These are phyloP conservation scores for Ibidorhyncha struthersii DNA, from an alignment of 2,113 vertebrate species.

Conservation along the genomic window DNA sequence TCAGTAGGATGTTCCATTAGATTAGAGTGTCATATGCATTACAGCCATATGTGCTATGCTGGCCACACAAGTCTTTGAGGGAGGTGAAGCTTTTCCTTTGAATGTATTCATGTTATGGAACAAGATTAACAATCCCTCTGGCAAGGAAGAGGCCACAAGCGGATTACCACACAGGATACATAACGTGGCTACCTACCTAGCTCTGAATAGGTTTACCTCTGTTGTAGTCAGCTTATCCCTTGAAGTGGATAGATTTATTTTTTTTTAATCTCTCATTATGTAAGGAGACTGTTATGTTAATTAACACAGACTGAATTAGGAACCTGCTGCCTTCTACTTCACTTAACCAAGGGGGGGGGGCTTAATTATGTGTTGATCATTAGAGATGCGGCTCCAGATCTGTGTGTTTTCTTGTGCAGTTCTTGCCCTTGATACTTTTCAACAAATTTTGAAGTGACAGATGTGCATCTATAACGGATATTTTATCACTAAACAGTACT, in stretches of 20 bases:
- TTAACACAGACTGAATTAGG: conserved; percentile 20
- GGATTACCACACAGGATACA: background rate
- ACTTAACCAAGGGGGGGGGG: background rate
- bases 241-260: background rate
- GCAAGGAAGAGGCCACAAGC: background rate
- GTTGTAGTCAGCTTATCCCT: conserved; percentile 21
- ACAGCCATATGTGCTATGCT: background rate
- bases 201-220: conserved; percentile 10
- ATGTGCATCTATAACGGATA: background rate
- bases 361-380: background rate
- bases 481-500: background rate
- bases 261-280: background rate
- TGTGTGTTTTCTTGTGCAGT: background rate
- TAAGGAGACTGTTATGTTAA: conserved; percentile 25
- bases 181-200: background rate
- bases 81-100: background rate
- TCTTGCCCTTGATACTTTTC: background rate
- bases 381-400: background rate
- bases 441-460: background rate
- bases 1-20: background rate
- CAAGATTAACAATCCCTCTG: background rate
- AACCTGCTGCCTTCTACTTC: conserved; percentile 7
- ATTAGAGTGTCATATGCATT: background rate
- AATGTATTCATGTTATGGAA: background rate
- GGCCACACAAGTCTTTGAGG: background rate